Evolutionary conservation across 2,888 invertebrate genomes (phyloP).

Genomic region (Exocentrus adspersus): DNA sequence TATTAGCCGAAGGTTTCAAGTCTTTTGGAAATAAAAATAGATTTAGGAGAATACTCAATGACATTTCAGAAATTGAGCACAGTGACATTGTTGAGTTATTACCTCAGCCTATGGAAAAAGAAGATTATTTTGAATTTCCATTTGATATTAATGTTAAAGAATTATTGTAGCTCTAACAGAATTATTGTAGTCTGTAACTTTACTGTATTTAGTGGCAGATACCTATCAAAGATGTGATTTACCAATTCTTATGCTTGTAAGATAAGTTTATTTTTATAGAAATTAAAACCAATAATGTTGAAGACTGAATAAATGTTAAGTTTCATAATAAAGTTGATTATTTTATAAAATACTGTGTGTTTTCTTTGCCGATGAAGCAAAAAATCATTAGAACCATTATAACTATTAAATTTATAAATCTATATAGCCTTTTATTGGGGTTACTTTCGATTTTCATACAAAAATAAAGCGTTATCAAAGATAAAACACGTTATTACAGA

Average conservation of each 20-base stretch:
- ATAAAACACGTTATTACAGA: too few relatives aligned
- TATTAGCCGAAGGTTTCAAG: slow-evolving; percentile 16
- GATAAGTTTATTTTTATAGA: background rate
- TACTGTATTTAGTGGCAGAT: background rate
- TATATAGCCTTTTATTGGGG: background rate
- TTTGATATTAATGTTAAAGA: slow-evolving; percentile 17
- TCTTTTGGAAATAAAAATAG: slow-evolving; percentile 8
- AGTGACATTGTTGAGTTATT: background rate
- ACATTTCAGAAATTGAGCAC: slow-evolving; percentile 10
- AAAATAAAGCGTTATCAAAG: background rate
- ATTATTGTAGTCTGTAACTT: background rate
- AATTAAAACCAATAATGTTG: background rate
- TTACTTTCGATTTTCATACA: slow-evolving; percentile 8
- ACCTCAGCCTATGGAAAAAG: slow-evolving; percentile 12
- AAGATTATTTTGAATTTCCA: slow-evolving; percentile 15
- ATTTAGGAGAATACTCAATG: slow-evolving; percentile 9
- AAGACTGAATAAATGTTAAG: background rate
- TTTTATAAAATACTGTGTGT: too few relatives aligned
- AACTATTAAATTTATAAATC: slow-evolving; percentile 5
- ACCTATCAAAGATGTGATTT: background rate
- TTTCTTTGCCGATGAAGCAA: background rate
- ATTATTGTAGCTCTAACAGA: slow-evolving; percentile 6
- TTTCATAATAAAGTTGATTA: slow-evolving; percentile 4
- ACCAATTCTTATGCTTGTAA: background rate
- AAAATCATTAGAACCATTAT: slow-evolving; percentile 3